These are phyloP conservation scores for Dioctria rufipes DNA, from an alignment of 2,888 invertebrate genomes.

Conservation along the genomic window DNA sequence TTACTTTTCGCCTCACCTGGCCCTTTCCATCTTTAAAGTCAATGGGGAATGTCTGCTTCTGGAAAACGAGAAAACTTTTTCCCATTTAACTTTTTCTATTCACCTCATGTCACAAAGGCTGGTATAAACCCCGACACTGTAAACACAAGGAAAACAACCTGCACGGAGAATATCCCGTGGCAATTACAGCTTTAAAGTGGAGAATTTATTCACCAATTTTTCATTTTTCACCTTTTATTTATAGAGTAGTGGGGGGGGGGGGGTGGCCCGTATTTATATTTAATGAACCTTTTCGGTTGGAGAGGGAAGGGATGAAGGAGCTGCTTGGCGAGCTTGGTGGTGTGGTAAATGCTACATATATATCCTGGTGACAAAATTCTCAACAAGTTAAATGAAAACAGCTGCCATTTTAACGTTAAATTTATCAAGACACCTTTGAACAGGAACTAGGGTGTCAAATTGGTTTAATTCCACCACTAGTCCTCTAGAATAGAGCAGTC, in stretches of 20 bases:
- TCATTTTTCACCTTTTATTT: background rate
- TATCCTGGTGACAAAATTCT: background rate
- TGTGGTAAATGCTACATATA: too few species aligned
- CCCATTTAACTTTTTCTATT: conserved; percentile 53
- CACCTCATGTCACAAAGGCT: conserved; percentile 48
- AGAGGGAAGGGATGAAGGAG: background rate
- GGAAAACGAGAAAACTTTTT: conserved; percentile 52
- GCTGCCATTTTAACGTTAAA: conserved; percentile 1
- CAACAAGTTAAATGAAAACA: conserved; percentile 28
- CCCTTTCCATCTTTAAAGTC: background rate
- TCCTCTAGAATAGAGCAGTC: too few species aligned
- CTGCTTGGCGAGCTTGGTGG: too few species aligned
- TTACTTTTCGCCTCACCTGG: background rate
- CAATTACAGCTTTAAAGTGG: conserved; percentile 41
- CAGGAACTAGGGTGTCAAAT: conserved; percentile 4
- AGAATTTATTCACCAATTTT: conserved; percentile 33
- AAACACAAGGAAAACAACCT: conserved; percentile 39
- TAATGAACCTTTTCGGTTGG: conserved; percentile 33
- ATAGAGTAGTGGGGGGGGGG: too few species aligned
- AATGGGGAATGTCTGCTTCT: conserved; percentile 38
- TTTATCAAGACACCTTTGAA: background rate
- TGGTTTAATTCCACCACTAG: conserved; percentile 5
- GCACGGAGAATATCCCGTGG: conserved; percentile 31
- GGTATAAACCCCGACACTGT: conserved; percentile 24
- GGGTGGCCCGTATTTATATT: conserved; percentile 12